Evolutionary conservation across 2,797 vertebrate genomes (phyloP).

Genomic region (Anabacerthia variegaticeps): DNA sequence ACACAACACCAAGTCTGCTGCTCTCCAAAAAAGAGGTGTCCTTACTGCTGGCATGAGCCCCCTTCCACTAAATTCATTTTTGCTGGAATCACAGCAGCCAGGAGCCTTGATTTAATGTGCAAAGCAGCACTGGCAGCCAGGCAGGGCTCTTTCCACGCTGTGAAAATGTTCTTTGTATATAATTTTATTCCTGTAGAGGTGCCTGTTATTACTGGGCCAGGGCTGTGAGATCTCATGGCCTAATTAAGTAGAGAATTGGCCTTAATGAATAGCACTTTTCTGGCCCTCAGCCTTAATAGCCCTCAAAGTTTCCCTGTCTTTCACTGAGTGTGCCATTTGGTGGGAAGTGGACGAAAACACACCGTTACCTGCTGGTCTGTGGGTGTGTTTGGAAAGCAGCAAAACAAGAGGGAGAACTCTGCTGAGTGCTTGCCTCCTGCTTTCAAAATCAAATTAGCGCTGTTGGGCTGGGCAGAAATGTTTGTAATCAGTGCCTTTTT

Average conservation of each 20-base stretch:
- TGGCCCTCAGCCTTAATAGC: background rate
- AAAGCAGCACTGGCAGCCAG: background rate
- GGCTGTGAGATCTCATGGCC: background rate
- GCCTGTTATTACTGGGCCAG: background rate
- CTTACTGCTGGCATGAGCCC: fast-evolving
- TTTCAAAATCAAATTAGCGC: background rate
- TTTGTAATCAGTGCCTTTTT: background rate
- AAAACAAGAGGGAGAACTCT: background rate
- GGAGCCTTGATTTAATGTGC: background rate
- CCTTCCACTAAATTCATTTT: background rate
- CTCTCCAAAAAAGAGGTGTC: background rate
- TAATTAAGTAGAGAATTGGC: background rate
- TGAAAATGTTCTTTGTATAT: background rate
- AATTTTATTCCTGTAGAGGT: background rate
- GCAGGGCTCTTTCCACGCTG: background rate
- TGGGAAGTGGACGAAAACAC: background rate
- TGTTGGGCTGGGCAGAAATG: background rate
- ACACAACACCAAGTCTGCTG: fast-evolving
- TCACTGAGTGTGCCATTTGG: background rate
- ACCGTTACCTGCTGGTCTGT: fast-evolving
- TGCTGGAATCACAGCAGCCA: background rate
- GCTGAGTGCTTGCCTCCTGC: background rate
- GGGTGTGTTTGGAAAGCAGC: background rate
- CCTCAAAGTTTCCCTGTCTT: background rate
- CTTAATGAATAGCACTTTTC: background rate